These are phyloP conservation scores for Drosophila colorata DNA, from an alignment of 2,888 invertebrate species.

Conservation along the genomic window DNA sequence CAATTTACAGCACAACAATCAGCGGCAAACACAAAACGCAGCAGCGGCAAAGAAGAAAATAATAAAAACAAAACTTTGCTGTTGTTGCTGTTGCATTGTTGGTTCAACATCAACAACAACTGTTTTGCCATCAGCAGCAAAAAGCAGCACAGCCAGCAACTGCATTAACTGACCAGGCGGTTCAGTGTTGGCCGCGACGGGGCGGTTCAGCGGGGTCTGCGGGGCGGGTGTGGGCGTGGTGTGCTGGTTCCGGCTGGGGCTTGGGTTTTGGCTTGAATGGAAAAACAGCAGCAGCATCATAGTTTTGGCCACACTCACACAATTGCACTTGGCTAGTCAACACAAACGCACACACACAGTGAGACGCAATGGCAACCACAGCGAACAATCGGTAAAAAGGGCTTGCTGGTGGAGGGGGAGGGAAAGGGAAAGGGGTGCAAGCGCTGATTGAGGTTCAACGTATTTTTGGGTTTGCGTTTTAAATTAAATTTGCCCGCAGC, in stretches of 20 bases:
- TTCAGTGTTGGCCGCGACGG: conserved; percentile 18
- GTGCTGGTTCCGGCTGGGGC: conserved; percentile 22
- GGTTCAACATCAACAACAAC: conserved; percentile 46
- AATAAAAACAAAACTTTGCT: conserved; percentile 59
- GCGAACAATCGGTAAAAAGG: conserved; percentile 8
- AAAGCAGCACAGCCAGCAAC: conserved; percentile 44
- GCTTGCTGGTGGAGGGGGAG: no score
- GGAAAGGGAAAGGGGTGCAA: background rate
- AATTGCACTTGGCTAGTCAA: conserved; percentile 20
- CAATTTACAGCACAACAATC: conserved; percentile 80
- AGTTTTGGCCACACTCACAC: conserved; percentile 47
- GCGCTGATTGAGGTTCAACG: conserved; percentile 67
- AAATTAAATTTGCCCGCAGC: conserved; percentile 73
- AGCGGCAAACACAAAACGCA: conserved; percentile 61
- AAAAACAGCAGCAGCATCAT: conserved; percentile 44
- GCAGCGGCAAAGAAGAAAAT: conserved; percentile 44
- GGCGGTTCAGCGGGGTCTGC: background rate
- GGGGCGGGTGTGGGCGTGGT: conserved; percentile 2
- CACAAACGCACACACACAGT: conserved; percentile 21
- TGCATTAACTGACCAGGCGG: conserved; percentile 63
- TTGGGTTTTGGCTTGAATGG: conserved; percentile 23
- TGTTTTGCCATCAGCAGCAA: conserved; percentile 54
- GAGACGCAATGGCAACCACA: conserved; percentile 25
- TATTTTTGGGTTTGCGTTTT: conserved; percentile 62
- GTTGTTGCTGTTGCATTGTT: conserved; percentile 12